Percentiles rank a stretch among this genome's conserved stretches.
Conservation (phyloP, 1,140 invertebrate species). For the Papilio xuthus region DNA sequence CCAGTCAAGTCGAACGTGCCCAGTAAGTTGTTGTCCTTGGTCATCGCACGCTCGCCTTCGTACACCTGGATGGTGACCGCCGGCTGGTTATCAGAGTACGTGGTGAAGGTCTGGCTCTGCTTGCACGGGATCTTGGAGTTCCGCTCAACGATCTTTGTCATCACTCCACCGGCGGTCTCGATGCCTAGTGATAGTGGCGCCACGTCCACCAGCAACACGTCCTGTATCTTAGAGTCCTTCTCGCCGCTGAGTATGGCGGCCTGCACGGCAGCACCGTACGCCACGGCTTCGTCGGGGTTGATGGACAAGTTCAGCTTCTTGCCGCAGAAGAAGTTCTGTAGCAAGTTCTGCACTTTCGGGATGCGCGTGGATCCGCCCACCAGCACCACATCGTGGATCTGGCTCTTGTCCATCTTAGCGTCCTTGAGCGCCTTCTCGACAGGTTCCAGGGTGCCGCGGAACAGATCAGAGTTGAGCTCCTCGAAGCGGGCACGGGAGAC, state of each 20-base stretch:
- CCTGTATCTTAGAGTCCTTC: conserved; percentile 82
- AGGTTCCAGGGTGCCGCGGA: conserved; percentile 80
- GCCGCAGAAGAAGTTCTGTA: conserved; percentile 80
- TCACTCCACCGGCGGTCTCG: conserved; percentile 87
- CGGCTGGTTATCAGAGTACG: conserved; percentile 87
- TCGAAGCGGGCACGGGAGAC: conserved; percentile 78
- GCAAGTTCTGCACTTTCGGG: conserved; percentile 80
- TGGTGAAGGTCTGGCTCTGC: conserved; percentile 84
- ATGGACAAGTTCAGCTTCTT: conserved; percentile 81
- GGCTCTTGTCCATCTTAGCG: conserved; percentile 85
- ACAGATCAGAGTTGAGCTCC: conserved; percentile 79
- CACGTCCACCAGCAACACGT: conserved; percentile 82
- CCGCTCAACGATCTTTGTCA: conserved; percentile 83
- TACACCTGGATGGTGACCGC: conserved; percentile 86
- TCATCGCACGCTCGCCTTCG: conserved; percentile 88
- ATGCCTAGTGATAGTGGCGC: conserved; percentile 83
- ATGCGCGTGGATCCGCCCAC: conserved; percentile 88
- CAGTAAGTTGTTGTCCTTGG: conserved; percentile 89
- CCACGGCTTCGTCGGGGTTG: conserved; percentile 81
- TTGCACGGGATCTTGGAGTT: conserved; percentile 84
- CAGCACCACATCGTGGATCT: conserved; percentile 87
- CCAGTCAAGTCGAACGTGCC: conserved; percentile 90
- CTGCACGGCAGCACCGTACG: conserved; percentile 80
- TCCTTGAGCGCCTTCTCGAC: conserved; percentile 85
- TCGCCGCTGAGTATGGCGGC: conserved; percentile 79